These are phyloP conservation scores for Petrocephalus zakoni DNA, from an alignment of 2,113 vertebrate species.

Conservation along the genomic window DNA sequence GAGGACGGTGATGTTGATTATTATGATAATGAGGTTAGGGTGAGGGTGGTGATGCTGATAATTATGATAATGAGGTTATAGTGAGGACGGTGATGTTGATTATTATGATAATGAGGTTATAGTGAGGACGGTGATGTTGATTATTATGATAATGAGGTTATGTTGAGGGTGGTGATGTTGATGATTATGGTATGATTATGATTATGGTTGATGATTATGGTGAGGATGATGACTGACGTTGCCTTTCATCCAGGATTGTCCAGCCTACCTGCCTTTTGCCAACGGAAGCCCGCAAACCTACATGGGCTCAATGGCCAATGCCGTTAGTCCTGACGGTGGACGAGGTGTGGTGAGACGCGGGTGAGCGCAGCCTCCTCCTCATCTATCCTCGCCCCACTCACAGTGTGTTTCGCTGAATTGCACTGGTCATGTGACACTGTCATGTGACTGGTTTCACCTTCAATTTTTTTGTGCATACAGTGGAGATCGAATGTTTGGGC, in stretches of 20 bases:
- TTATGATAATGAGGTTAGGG: not conserved
- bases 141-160: not conserved
- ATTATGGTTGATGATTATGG: not conserved
- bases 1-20: not conserved
- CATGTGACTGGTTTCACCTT: not conserved
- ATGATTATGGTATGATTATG: not conserved
- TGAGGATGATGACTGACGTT: not conserved
- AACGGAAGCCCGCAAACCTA: slow-evolving; percentile 87
- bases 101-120: not conserved
- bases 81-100: not conserved
- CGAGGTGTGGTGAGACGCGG: slow-evolving; percentile 82
- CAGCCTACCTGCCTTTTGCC: slow-evolving; percentile 81
- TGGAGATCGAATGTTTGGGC: no score
- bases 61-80: not conserved
- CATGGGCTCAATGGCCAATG: slow-evolving; percentile 81
- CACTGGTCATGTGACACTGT: not conserved
- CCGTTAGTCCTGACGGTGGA: slow-evolving; percentile 82
- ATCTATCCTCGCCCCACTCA: not conserved
- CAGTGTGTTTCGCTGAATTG: not conserved
- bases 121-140: not conserved
- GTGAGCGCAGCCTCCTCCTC: slow-evolving; percentile 51
- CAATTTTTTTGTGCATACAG: not conserved
- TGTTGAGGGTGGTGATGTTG: not conserved
- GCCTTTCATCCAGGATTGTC: slow-evolving; percentile 71
- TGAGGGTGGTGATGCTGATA: not conserved